These are phyloP conservation scores for Myrmecophaga tridactyla DNA, from an alignment of 2,113 vertebrate species.

Conservation along the genomic window DNA sequence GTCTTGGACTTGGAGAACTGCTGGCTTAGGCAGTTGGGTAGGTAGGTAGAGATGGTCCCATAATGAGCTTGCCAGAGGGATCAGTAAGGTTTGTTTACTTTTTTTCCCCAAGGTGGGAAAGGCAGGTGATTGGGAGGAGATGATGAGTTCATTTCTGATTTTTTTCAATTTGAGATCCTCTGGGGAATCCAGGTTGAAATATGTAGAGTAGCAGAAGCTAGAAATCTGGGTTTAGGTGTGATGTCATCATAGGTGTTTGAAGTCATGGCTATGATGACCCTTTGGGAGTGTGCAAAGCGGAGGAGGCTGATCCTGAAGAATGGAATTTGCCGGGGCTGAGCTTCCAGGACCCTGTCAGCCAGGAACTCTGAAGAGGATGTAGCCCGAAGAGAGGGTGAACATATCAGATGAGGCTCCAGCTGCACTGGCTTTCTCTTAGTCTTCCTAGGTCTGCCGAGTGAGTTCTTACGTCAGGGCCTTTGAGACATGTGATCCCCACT, in stretches of 20 bases:
- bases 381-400: neutral
- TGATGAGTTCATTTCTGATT: neutral
- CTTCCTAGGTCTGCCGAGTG: neutral
- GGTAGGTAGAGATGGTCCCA: neutral
- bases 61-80: neutral
- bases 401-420: too few relatives aligned
- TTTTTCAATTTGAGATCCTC: neutral
- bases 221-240: neutral
- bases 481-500: neutral
- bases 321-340: neutral
- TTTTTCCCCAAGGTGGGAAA: neutral
- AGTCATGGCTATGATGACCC: neutral
- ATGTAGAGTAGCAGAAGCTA: neutral
- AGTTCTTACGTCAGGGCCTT: neutral
- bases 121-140: neutral
- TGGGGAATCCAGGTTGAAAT: neutral
- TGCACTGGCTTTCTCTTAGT: neutral
- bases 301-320: neutral
- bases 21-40: neutral
- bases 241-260: neutral
- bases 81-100: neutral
- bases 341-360: neutral
- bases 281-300: neutral
- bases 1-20: neutral
- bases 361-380: neutral